A percentile compares a stretch with the other conserved stretches of the same genome.
These are phyloP conservation scores for Plagodis pulveraria DNA, from an alignment of 2,888 invertebrate genomes.

Conservation along the genomic window DNA sequence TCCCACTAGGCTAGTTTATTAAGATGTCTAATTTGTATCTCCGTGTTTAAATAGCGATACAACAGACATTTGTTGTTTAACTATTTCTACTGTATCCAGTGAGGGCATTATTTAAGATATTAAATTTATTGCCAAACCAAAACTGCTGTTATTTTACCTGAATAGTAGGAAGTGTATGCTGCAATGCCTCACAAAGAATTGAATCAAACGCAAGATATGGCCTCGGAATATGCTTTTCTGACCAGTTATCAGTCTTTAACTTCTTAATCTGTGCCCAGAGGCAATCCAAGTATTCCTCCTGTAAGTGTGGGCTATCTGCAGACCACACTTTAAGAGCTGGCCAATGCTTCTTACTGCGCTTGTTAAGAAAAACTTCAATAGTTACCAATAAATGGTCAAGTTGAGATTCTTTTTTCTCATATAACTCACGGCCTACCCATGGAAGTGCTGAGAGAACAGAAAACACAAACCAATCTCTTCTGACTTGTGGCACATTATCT, in stretches of 20 bases:
- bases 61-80: no score
- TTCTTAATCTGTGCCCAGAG: constrained; percentile 95
- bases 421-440: constrained; percentile 98
- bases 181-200: constrained; percentile 96
- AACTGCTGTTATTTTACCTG: constrained; percentile 54
- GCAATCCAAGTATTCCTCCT: constrained; percentile 98
- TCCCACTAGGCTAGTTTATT: no score
- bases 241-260: constrained; percentile 97
- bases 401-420: constrained; percentile 97
- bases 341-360: constrained; percentile 96
- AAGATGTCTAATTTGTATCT: no score
- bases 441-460: constrained; percentile 96
- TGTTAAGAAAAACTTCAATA: constrained; percentile 95
- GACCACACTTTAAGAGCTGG: constrained; percentile 97
- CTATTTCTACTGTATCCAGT: no score
- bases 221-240: constrained; percentile 97
- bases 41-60: no score
- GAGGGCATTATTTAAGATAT: no score
- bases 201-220: constrained; percentile 98
- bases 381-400: constrained; percentile 95
- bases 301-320: constrained; percentile 96
- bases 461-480: constrained; percentile 93
- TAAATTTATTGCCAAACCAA: not conserved
- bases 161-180: constrained; percentile 96
- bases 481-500: constrained; percentile 96